Percentiles rank a stretch among this genome's conserved stretches.
These are phyloP conservation scores for Isotomurus palustris DNA, from an alignment of 2,888 invertebrate genomes.

Conservation along the genomic window DNA sequence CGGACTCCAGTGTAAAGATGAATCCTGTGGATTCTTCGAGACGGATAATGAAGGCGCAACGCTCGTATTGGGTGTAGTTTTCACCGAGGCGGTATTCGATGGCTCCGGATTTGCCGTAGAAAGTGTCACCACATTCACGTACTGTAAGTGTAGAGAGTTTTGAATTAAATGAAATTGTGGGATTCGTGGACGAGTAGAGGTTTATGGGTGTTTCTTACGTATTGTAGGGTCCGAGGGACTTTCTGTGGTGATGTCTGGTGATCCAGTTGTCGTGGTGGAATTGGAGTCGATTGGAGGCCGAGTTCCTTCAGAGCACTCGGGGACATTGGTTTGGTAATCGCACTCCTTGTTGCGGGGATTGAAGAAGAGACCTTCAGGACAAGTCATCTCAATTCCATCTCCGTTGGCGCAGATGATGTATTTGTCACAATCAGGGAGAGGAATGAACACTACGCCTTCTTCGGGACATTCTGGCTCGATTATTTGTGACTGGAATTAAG, in stretches of 20 bases:
- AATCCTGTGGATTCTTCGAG: constrained; percentile 7
- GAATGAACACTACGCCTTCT: constrained; percentile 7
- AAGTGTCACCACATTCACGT: constrained; percentile 11
- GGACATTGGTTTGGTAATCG: constrained; percentile 13
- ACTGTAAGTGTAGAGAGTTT: neutral
- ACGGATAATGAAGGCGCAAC: constrained; percentile 18
- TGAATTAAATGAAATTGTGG: neutral
- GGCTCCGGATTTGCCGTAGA: neutral
- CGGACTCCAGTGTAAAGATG: constrained; percentile 9
- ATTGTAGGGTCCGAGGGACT: neutral
- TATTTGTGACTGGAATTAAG: too few relatives aligned
- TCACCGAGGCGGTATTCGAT: constrained; percentile 16
- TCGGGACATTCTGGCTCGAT: constrained; percentile 17
- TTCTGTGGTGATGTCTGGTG: neutral
- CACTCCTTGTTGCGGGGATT: constrained; percentile 9
- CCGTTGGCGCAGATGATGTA: constrained; percentile 13
- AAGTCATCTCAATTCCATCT: neutral
- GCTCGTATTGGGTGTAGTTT: neutral
- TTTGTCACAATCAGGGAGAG: constrained; percentile 13
- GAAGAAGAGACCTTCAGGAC: constrained; percentile 18
- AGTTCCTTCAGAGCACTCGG: constrained; percentile 11
- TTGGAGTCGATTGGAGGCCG: constrained; percentile 9
- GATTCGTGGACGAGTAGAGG: neutral
- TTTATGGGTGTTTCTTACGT: neutral
- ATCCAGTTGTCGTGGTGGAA: neutral